Conservation (phyloP, 2,113 vertebrate species). For the Raphicerus campestris region DNA sequence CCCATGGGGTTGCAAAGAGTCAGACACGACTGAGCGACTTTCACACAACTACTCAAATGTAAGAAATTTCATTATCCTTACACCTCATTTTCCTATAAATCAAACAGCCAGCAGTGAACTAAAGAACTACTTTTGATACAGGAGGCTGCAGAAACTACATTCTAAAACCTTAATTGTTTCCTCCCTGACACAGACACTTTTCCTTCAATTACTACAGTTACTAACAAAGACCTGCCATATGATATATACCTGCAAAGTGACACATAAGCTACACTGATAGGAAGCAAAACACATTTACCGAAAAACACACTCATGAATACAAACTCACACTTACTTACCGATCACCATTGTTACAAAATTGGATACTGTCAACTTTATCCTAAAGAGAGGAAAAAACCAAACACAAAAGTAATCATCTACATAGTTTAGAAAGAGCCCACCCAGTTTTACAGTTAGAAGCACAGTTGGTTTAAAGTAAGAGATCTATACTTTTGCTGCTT, state of each 20-base stretch:
- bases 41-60: neutral
- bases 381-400: constrained; percentile 61
- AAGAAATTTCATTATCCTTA: neutral
- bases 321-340: constrained; percentile 81
- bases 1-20: neutral
- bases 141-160: neutral
- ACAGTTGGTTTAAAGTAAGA: neutral
- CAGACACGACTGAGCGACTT: neutral
- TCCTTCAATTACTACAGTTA: neutral
- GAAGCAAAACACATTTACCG: neutral
- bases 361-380: constrained; percentile 99
- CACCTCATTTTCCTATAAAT: neutral
- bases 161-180: neutral
- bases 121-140: neutral
- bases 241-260: neutral
- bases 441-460: neutral
- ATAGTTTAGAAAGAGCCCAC: neutral
- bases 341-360: constrained; percentile 93
- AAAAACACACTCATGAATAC: neutral
- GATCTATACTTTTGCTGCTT: neutral
- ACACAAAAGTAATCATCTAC: neutral
- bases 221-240: neutral
- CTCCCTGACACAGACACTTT: neutral
- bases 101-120: neutral
- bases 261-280: neutral